Evolutionary conservation across 2,888 invertebrate genomes (phyloP).

Genomic region (Automeris io): DNA sequence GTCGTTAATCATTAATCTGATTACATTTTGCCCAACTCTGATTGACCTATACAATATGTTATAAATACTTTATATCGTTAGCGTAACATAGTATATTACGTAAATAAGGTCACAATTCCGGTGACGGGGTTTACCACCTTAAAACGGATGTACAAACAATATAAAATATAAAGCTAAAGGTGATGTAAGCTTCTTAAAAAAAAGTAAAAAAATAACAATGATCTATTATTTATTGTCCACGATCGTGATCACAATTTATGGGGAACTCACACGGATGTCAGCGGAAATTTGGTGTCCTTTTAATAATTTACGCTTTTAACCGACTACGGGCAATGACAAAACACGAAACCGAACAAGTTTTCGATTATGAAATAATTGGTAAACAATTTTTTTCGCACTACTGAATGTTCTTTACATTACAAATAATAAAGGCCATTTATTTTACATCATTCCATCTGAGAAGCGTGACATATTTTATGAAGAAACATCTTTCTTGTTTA

Average conservation of each 20-base stretch:
- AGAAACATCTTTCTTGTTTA: neutral
- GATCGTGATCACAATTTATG: no score
- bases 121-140: slow-evolving; percentile 41
- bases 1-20: no score
- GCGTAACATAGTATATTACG: neutral
- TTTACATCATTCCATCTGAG: slow-evolving; percentile 28
- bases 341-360: slow-evolving; percentile 37
- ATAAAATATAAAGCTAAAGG: slow-evolving; percentile 32
- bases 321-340: slow-evolving; percentile 30
- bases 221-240: no score
- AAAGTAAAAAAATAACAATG: no score
- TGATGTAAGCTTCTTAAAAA: no score
- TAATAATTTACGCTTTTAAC: slow-evolving; percentile 4
- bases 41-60: no score
- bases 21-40: no score
- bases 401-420: slow-evolving; percentile 36
- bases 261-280: no score
- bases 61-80: no score
- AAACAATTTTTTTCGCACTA: slow-evolving; percentile 45
- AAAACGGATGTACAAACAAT: slow-evolving; percentile 48
- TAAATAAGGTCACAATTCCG: slow-evolving; percentile 12
- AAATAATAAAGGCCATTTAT: slow-evolving; percentile 38
- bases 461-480: slow-evolving; percentile 20
- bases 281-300: no score
- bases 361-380: slow-evolving; percentile 48